Percentiles rank a stretch among this genome's conserved stretches.
phyloP scores from a whole-genome alignment of 2,113 vertebrate species.

The Geococcyx californianus region DNA sequence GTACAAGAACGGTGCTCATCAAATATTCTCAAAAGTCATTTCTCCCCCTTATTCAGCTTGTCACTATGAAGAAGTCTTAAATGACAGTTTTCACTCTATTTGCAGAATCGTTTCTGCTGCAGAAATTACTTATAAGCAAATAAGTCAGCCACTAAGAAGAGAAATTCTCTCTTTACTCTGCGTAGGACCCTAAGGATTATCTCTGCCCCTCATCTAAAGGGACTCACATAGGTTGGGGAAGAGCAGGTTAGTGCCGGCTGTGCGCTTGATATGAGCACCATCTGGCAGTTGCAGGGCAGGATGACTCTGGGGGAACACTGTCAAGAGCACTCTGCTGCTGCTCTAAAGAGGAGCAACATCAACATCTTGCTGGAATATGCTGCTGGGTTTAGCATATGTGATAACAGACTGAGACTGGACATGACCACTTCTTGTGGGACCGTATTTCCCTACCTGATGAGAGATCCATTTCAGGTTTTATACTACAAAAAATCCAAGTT shows the following conservation, averaged over 20 bases:
- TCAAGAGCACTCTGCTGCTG: constrained; percentile 47
- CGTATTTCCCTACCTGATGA: background rate
- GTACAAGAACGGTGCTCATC: background rate
- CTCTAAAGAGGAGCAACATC: constrained; percentile 37
- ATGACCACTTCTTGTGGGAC: background rate
- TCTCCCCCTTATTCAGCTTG: background rate
- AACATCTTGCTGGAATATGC: constrained; percentile 38
- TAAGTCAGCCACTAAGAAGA: background rate
- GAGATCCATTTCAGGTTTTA: background rate
- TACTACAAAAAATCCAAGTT: background rate
- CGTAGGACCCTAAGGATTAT: background rate
- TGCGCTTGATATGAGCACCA: constrained; percentile 31
- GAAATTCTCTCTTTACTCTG: background rate
- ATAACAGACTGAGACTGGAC: constrained; percentile 7
- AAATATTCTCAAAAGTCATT: background rate
- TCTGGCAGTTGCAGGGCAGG: constrained; percentile 32
- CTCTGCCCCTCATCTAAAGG: background rate
- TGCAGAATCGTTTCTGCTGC: background rate
- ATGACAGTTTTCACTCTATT: background rate
- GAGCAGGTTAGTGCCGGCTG: background rate
- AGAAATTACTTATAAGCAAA: constrained; percentile 23
- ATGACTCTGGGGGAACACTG: constrained; percentile 54
- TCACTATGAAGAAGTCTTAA: background rate
- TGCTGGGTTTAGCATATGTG: constrained; percentile 9
- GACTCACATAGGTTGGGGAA: background rate